Evolutionary conservation across 2,113 vertebrate genomes (phyloP), one percentile per base, ranked within the genome.

Genomic region (Emydura subglobosa): DNA sequence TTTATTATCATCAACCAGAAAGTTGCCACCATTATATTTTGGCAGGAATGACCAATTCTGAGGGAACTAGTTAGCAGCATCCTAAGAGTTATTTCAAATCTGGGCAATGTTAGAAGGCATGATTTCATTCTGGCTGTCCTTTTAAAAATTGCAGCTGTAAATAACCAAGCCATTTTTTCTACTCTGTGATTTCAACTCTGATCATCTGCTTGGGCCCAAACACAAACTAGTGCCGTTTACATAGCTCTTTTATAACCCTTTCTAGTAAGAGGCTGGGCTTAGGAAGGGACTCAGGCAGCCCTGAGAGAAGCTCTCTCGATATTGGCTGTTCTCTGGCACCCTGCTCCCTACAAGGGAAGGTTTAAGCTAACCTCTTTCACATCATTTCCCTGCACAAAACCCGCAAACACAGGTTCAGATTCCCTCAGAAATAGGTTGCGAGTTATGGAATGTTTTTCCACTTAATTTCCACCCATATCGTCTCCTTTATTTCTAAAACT

Each of bases 311-410:
- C 80, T 95, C 89, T 31, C 34, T 83, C 39, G 39, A 8, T 42
- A 42, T 21, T 5, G n/a, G 7, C 8, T 39, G 4, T 5, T 74
- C 22, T 74, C 19, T 42, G 39, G 68, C n/a, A 42, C 19, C n/a
- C n/a, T 72, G n/a, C 17, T 93, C 7, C 4, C 17, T 89, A 2
- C 10, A 10, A 10, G 13, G 2, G 7, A 0, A 0, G n/a, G 39
- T 53, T 85, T 87, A 74, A 83, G 39, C 88, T 83, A 84, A 83
- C 95, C 8, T 17, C 82, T 65, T 65, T 78, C 39, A 72, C 7
- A 34, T 12, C 55, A 31, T 53, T 13, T 44, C 24, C 12, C 1
- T 21, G 39, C 9, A 74, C n/a, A 39, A 39, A 5, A 50, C 0
- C 1, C 44, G 50, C 74, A 90, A 59, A 74, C 72, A 68, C 2